phyloP scores from a whole-genome alignment of 2,888 invertebrate genomes.

The Drosophila paramelanica region DNA sequence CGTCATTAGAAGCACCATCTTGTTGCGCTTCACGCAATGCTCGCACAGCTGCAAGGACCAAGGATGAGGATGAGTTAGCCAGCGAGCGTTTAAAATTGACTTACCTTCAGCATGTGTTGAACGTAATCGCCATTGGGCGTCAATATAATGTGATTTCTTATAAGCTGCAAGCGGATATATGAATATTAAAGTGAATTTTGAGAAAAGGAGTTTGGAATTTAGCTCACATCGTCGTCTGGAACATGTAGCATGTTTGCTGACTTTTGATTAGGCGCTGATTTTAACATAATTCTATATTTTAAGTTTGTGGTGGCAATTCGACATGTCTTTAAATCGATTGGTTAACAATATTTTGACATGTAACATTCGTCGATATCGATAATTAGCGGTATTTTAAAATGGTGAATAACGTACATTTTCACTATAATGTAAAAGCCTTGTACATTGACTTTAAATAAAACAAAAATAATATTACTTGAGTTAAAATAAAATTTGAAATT shows the following conservation, averaged over 20 bases:
- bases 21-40: slow-evolving; percentile 43
- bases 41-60: slow-evolving; percentile 55
- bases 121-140: slow-evolving; percentile 52
- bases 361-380: neutral
- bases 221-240: slow-evolving; percentile 37
- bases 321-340: neutral
- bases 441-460: neutral
- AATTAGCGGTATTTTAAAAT: neutral
- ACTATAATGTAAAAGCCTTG: neutral
- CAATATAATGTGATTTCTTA: slow-evolving; percentile 56
- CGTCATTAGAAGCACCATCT: slow-evolving; percentile 51
- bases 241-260: slow-evolving; percentile 34
- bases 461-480: too few relatives aligned
- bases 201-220: neutral
- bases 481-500: neutral
- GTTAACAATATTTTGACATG: neutral
- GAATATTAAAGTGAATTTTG: neutral
- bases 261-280: slow-evolving; percentile 24
- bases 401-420: neutral
- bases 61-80: neutral
- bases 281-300: slow-evolving; percentile 2
- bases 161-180: slow-evolving; percentile 16
- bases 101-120: slow-evolving; percentile 51
- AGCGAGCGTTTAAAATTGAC: neutral
- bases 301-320: slow-evolving; percentile 11